Conservation (phyloP, 2,888 invertebrate species). For the Eucriotettix oculatus region DNA sequence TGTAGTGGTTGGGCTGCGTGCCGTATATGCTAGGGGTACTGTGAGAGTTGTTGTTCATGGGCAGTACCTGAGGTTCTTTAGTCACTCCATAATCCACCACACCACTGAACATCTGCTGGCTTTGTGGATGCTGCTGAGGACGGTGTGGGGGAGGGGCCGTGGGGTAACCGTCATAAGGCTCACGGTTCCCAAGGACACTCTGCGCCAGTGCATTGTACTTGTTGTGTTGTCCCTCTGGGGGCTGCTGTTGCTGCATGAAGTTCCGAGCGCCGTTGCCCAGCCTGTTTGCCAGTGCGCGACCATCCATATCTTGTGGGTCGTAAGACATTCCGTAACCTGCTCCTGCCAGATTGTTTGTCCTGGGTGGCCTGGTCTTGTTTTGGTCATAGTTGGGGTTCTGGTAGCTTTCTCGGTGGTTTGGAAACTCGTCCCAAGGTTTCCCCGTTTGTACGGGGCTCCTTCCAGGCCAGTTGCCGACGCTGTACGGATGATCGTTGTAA, state of each 20-base stretch:
- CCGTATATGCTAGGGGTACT: not conserved
- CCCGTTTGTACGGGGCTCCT: not conserved
- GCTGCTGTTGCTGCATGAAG: too few species aligned
- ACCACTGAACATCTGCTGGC: not conserved
- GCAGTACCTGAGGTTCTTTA: not conserved
- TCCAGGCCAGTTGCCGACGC: conserved; percentile 5
- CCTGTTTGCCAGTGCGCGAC: too few species aligned
- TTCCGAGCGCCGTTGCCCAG: too few species aligned
- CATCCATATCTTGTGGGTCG: not conserved
- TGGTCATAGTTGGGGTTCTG: not conserved
- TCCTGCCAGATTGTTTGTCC: not conserved
- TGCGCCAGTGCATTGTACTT: too few species aligned
- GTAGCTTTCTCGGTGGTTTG: conserved; percentile 2
- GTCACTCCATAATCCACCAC: conserved; percentile 1
- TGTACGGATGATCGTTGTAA: conserved; percentile 5
- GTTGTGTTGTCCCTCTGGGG: too few species aligned
- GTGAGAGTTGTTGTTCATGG: not conserved
- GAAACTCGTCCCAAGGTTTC: conserved; percentile 2
- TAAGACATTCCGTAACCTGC: conserved; percentile 1
- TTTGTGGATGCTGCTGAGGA: not conserved
- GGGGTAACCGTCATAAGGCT: too few species aligned
- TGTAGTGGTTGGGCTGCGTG: conserved; percentile 7
- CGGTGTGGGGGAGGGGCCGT: not conserved
- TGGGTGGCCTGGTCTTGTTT: conserved; percentile 1
- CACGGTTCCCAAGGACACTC: too few species aligned